A percentile compares a stretch with the other conserved stretches of the same genome.
These are phyloP conservation scores for Chymomyza procnemis DNA, from an alignment of 2,888 invertebrate species.

Conservation along the genomic window DNA sequence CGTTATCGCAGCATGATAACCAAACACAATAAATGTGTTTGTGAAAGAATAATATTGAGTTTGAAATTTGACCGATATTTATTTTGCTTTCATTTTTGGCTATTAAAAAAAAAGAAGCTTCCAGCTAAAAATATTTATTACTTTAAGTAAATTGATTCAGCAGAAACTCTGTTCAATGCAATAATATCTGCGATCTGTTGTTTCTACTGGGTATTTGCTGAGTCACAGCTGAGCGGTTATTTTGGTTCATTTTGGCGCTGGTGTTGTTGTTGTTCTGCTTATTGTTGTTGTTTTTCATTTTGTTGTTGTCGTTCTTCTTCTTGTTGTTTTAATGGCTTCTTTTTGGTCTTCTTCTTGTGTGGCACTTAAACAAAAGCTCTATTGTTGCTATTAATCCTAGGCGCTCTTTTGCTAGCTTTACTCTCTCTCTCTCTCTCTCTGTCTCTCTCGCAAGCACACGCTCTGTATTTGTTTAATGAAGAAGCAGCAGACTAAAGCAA, in stretches of 20 bases:
- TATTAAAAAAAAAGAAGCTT: too few species aligned
- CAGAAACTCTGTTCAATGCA: too few species aligned
- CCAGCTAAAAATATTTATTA: too few species aligned
- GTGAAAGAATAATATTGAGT: too few species aligned
- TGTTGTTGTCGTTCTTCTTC: neutral
- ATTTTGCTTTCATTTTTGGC: too few species aligned
- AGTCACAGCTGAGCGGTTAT: neutral
- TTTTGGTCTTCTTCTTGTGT: constrained; percentile 2
- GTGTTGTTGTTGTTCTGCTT: neutral
- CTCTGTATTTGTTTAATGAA: neutral
- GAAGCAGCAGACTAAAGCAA: neutral
- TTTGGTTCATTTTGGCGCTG: neutral
- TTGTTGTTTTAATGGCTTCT: neutral
- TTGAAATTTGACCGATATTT: too few species aligned
- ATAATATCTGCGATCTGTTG: too few species aligned
- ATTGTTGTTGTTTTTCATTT: neutral
- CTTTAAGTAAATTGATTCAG: too few species aligned
- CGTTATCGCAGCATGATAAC: too few species aligned
- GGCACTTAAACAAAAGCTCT: neutral
- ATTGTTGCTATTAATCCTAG: neutral
- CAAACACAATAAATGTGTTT: too few species aligned
- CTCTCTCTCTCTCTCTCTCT: constrained; percentile 5
- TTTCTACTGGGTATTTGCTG: neutral
- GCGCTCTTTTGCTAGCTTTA: neutral
- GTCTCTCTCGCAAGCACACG: neutral